phyloP scores from a whole-genome alignment of 2,113 vertebrate genomes.

The Phaethornis superciliosus region DNA sequence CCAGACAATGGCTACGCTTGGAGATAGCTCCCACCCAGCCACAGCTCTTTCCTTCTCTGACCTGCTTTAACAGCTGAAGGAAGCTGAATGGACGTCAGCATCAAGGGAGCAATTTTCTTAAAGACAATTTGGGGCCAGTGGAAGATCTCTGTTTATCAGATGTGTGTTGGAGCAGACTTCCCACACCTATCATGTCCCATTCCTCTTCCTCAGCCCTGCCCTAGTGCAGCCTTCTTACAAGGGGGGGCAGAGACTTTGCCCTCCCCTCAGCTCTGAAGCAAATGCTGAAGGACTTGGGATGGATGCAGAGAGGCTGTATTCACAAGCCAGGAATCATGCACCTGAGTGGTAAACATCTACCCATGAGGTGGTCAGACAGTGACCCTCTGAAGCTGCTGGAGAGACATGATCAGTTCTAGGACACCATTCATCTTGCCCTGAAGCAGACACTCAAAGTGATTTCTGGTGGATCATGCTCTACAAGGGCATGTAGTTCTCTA shows the following conservation, averaged over 20 bases:
- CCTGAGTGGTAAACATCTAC: background rate
- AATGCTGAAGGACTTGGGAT: background rate
- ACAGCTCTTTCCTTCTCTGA: constrained; percentile 55
- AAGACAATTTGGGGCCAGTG: constrained; percentile 36
- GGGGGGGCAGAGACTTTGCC: background rate
- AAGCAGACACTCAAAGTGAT: background rate
- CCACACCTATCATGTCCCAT: constrained; percentile 37
- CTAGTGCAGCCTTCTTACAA: background rate
- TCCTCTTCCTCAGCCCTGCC: constrained; percentile 2
- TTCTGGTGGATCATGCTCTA: background rate
- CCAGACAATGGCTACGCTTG: constrained; percentile 57
- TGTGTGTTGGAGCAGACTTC: constrained; percentile 34
- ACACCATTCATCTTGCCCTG: background rate
- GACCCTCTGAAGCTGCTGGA: background rate
- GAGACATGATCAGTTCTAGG: background rate
- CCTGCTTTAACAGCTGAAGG: constrained; percentile 62
- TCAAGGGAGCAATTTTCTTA: constrained; percentile 58
- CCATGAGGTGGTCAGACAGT: background rate
- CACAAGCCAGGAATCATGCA: background rate
- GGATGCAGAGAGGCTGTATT: background rate
- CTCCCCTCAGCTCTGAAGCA: background rate
- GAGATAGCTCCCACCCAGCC: constrained; percentile 43
- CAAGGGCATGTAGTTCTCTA: background rate
- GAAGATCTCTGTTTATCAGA: constrained; percentile 55
- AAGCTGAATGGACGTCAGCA: constrained; percentile 66